Base-by-base conservation (phyloP, 1,140 invertebrate genomes). In the Megalopta genalis region DNA sequence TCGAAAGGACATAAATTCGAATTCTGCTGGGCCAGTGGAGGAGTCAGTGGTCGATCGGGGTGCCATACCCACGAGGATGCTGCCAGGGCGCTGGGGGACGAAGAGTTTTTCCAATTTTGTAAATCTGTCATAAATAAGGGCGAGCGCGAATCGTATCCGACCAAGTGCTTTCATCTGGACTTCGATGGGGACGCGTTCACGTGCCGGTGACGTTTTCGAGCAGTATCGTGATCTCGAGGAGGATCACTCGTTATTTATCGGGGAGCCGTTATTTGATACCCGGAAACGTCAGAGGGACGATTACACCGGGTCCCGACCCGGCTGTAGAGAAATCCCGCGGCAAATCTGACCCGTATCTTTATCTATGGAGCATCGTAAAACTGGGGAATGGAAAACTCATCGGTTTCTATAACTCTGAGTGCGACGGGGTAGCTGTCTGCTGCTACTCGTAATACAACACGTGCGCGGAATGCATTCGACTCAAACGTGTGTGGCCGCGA, bases 71-170 rank as follows among this genome's bases (percentile, higher is more conserved):
- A 42, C 18, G 27, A 37, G 73, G 25, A 39, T 6, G 16, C 5
- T 9, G 42, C 0, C 10, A 2, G 12, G 27, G 42, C 14, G 21
- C 1, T 5, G 42, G 14, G 54, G 63, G 49, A 60, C 37, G 37
- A 60, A 25, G 77, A 42, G 70, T 74, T 79, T 79, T 79, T 79
- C 77, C 77, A 79, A 79, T 79, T 79, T 73, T 79, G 69, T 74
- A 79, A 79, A 79, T 79, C 77, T 79, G 77, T 74, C 77, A 79
- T 79, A 79, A 79, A 79, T 79, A 79, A 79, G 65, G 77, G 77
- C 70, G 52, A 49, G 39, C 54, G 54, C 66, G 76, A 37, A 62
- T 49, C 62, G 52, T 52, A 32, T 66, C 64, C 52, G 49, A 25
- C 39, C 62, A 37, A 74, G 62, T 23, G 70, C 63, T 60, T 74